Base-by-base conservation (phyloP, 2,113 vertebrate genomes). In the Asarcornis scutulata region DNA sequence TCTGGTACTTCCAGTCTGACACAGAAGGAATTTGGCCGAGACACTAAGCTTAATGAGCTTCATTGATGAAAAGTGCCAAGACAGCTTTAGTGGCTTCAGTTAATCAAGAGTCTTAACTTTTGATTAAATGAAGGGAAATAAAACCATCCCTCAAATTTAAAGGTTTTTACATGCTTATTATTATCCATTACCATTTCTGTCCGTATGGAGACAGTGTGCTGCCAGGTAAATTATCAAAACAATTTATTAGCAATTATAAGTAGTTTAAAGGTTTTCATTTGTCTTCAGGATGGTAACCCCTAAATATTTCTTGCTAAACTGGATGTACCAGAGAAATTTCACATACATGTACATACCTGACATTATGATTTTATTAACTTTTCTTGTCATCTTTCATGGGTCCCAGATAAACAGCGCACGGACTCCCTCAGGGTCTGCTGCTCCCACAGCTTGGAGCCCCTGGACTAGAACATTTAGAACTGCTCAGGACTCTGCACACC, bases 291-390 rank as follows among this genome's bases (percentile, higher is more conserved):
- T 25, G 36, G 4, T n/a, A 53, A 13, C 18, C 22, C 23, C 15
- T 42, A 52, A 80, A 25, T 18, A 25, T 36, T 71, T 71, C 42
- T 9, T 27, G 20, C 38, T 36, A 8, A 42, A 29, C 8, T 40
- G 36, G 14, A 46, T 15, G 29, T 40, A 23, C 58, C 18, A 5
- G 1, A 60, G 58, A 32, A 66, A 66, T 72, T 40, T 48, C 44
- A 21, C 20, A 16, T n/a, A 12, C 0, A 0, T 22, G 18, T n/a
- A 12, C 0, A 0, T 22, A 23, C 5, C 40, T 40, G 68, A 52
- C 26, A 9, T 50, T 20, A 25, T 1, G 2, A 3, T 7, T 16
- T 12, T 17, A 25, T 25, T 15, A 64, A 13, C 32, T 59, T n/a
- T 59, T 17, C 71, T n/a, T 52, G 56, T 58, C 64, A 14, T 6